A percentile compares a stretch with the other conserved stretches of the same genome.
Evolutionary conservation across 2,888 invertebrate genomes (phyloP).

Genomic region (Stenodema calcarata): DNA sequence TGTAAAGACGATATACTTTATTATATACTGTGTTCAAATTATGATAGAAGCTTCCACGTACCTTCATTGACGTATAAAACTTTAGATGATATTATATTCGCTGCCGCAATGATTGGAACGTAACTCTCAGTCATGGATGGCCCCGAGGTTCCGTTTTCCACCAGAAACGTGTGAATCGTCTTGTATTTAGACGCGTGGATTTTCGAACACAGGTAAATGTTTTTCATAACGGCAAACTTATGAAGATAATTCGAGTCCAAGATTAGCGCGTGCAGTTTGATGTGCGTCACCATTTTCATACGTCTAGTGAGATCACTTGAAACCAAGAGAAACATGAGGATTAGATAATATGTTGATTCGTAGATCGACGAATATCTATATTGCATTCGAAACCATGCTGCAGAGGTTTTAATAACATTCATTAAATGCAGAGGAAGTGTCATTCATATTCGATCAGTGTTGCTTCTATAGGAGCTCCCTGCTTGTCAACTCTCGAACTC

Average conservation of each 20-base stretch:
- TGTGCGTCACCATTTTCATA: not conserved
- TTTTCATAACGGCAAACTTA: constrained; percentile 8
- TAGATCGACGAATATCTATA: too few species aligned
- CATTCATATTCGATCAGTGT: too few species aligned
- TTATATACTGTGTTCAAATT: too few species aligned
- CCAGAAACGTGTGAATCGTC: not conserved
- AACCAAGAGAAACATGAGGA: not conserved
- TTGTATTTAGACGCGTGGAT: not conserved
- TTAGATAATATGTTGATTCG: too few species aligned
- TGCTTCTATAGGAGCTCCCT: too few species aligned
- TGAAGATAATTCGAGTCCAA: constrained; percentile 9
- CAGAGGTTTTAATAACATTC: too few species aligned
- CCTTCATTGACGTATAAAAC: not conserved
- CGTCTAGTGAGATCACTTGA: constrained; percentile 12
- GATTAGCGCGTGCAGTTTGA: constrained; percentile 1
- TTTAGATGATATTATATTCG: not conserved
- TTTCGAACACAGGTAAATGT: not conserved
- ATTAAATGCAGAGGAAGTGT: too few species aligned
- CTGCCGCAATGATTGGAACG: not conserved
- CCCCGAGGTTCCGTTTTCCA: not conserved
- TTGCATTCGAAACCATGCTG: too few species aligned
- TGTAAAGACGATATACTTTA: too few species aligned
- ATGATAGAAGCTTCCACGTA: not conserved
- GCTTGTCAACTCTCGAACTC: too few species aligned
- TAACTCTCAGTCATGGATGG: not conserved